Conservation (phyloP, 2,888 invertebrate species). For the Polydrusus pterygomalis region DNA sequence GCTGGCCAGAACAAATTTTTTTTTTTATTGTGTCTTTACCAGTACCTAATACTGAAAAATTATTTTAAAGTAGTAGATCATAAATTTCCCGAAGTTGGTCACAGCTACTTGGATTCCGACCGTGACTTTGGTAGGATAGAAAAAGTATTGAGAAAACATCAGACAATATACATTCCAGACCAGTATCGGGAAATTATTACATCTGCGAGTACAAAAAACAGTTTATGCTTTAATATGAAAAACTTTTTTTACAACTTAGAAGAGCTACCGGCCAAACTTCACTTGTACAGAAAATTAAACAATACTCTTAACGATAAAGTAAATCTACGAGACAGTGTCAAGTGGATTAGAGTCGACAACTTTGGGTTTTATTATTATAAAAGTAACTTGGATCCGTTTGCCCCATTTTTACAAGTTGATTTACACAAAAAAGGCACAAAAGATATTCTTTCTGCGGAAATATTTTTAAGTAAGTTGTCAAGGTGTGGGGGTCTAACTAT, state of each 20-base stretch:
- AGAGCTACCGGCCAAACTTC: neutral
- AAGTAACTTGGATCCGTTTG: neutral
- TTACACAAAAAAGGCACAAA: neutral
- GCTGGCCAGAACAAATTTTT: constrained; percentile 41
- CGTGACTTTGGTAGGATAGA: constrained; percentile 60
- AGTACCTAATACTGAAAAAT: constrained; percentile 35
- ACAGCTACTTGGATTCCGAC: constrained; percentile 61
- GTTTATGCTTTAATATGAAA: neutral
- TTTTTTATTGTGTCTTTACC: constrained; percentile 37
- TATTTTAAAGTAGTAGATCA: constrained; percentile 35
- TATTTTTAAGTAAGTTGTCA: neutral
- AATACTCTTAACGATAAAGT: neutral
- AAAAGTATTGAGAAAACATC: constrained; percentile 62
- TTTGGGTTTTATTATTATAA: neutral
- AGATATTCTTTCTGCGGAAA: neutral
- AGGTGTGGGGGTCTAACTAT: neutral
- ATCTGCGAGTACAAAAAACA: neutral
- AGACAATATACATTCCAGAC: constrained; percentile 44
- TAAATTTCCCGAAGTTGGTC: constrained; percentile 49
- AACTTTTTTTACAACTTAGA: neutral
- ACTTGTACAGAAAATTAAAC: neutral
- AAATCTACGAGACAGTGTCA: neutral
- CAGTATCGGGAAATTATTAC: constrained; percentile 61
- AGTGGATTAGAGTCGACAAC: neutral
- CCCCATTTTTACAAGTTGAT: neutral